Evolutionary conservation across 2,888 invertebrate genomes (phyloP).

Genomic region (Conchocele bisecta): DNA sequence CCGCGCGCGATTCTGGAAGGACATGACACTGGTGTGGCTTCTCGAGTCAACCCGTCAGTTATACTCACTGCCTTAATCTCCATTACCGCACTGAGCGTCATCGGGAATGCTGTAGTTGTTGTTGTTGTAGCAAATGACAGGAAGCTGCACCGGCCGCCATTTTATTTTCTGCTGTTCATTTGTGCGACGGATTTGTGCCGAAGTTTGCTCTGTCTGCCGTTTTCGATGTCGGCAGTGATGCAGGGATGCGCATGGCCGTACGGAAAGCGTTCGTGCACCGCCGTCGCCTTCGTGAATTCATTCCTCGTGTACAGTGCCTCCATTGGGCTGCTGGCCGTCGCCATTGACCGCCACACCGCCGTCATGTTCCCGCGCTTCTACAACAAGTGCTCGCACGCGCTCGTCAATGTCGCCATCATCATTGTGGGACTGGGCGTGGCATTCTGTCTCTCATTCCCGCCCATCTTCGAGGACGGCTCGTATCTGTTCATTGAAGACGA

Average conservation of each 20-base stretch:
- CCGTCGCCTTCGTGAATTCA: slow-evolving; percentile 77
- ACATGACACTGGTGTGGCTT: too few relatives aligned
- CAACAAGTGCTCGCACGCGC: slow-evolving; percentile 70
- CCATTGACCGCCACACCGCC: slow-evolving; percentile 75
- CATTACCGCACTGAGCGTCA: too few relatives aligned
- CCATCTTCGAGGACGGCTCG: slow-evolving; percentile 75
- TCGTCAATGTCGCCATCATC: slow-evolving; percentile 68
- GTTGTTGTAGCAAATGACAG: slow-evolving; percentile 66
- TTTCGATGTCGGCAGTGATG: slow-evolving; percentile 73
- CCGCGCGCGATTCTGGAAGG: too few relatives aligned
- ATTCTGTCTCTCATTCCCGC: slow-evolving; percentile 77
- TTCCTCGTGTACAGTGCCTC: slow-evolving; percentile 77
- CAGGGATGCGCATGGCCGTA: slow-evolving; percentile 75
- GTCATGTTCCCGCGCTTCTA: slow-evolving; percentile 71
- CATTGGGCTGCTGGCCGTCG: slow-evolving; percentile 71
- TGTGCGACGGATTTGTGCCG: slow-evolving; percentile 75
- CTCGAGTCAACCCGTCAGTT: too few relatives aligned
- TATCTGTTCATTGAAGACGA: slow-evolving; percentile 75
- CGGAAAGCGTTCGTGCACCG: slow-evolving; percentile 72
- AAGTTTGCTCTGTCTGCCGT: slow-evolving; percentile 76
- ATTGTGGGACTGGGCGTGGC: slow-evolving; percentile 74
- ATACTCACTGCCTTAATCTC: too few relatives aligned
- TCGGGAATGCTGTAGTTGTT: slow-evolving; percentile 67
- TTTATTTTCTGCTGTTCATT: slow-evolving; percentile 77
- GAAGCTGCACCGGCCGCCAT: slow-evolving; percentile 74